phyloP scores from a whole-genome alignment of 2,797 vertebrate species.

The Pogoniulus pusillus region DNA sequence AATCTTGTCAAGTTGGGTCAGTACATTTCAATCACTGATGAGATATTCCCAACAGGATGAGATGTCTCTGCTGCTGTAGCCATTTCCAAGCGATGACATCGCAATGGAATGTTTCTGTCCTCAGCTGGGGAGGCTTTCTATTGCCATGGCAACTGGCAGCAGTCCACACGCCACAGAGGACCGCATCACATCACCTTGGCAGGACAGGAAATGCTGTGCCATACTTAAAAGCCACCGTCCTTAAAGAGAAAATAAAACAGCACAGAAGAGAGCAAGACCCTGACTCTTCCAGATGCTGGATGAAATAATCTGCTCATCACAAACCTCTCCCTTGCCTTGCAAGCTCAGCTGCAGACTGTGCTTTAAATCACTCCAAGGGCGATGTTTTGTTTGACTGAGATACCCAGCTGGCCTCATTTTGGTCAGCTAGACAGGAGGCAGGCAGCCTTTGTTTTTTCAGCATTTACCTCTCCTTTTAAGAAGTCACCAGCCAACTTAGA shows the following conservation, averaged over 20 bases:
- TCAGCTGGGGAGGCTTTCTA: constrained; percentile 59
- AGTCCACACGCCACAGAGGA: constrained; percentile 66
- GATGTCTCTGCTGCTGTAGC: not conserved
- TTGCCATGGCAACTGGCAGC: constrained; percentile 78
- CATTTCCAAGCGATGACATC: constrained; percentile 49
- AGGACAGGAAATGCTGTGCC: constrained; percentile 68
- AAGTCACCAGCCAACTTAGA: not conserved
- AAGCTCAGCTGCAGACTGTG: not conserved
- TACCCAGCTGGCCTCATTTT: not conserved
- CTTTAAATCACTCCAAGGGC: not conserved
- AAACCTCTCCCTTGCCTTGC: accelerated
- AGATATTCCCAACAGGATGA: not conserved
- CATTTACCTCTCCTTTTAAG: not conserved
- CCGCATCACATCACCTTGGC: constrained; percentile 29
- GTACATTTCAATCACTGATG: not conserved
- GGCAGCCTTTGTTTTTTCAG: not conserved
- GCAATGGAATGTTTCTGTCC: constrained; percentile 46
- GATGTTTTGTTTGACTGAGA: not conserved
- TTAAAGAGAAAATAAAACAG: not conserved
- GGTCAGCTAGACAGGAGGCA: not conserved
- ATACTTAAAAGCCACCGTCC: constrained; percentile 56
- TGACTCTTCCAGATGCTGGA: not conserved
- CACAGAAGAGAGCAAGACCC: not conserved
- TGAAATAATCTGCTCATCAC: not conserved
- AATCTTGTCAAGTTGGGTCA: not conserved